These are phyloP conservation scores for Channallabes apus DNA, from an alignment of 2,797 vertebrate species.

Conservation along the genomic window DNA sequence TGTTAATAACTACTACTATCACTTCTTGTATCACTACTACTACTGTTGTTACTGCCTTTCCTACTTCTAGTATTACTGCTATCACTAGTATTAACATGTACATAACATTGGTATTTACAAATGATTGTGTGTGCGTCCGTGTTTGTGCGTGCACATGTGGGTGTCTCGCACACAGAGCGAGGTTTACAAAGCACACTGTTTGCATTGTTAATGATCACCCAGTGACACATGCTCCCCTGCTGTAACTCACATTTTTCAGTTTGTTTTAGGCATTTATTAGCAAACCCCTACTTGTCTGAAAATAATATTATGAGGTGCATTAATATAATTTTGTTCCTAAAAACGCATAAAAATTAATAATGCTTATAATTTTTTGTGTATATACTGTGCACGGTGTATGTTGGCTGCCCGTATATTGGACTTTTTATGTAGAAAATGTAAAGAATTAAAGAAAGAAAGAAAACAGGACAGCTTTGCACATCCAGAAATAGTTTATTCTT, in stretches of 20 bases:
- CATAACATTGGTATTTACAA: neutral
- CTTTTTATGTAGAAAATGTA: neutral
- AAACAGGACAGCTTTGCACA: neutral
- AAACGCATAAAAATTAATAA: neutral
- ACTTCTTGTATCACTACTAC: too few species aligned
- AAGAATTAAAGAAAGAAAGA: neutral
- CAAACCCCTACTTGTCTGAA: neutral
- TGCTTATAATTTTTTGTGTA: neutral
- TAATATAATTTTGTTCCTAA: neutral
- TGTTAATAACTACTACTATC: too few species aligned
- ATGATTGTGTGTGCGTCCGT: neutral
- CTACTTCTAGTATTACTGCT: neutral
- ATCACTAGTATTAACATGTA: neutral
- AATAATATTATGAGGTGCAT: neutral
- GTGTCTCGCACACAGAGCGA: neutral
- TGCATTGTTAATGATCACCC: slow-evolving; percentile 6
- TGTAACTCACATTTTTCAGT: neutral
- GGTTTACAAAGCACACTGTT: neutral
- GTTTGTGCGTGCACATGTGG: neutral
- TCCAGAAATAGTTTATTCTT: neutral
- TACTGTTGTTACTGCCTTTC: neutral
- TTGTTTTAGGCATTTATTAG: neutral
- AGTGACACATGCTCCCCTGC: neutral
- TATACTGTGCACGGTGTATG: too few species aligned
- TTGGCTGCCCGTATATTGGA: neutral